Evolutionary conservation across 2,797 vertebrate species (phyloP).

Genomic region (Austrolebias charrua): DNA sequence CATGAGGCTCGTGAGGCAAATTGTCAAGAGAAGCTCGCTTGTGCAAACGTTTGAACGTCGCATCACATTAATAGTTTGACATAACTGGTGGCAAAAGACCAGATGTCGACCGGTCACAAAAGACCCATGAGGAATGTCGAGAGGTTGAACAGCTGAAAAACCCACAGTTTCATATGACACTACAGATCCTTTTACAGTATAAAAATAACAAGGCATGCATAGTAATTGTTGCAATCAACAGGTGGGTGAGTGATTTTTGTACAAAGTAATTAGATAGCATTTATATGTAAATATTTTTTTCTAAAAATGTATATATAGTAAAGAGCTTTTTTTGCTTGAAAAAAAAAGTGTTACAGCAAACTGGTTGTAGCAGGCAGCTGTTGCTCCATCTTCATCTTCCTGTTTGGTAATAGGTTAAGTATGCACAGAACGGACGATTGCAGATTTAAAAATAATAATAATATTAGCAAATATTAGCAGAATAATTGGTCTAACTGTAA

Average conservation of each 20-base stretch:
- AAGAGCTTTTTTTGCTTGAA: too few species aligned
- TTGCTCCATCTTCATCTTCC: too few species aligned
- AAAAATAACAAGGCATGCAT: background rate
- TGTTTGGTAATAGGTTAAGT: too few species aligned
- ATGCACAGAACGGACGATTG: too few species aligned
- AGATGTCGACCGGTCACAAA: background rate
- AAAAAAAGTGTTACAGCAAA: too few species aligned
- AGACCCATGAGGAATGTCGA: background rate
- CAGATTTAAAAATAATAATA: too few species aligned
- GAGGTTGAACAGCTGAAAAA: conserved; percentile 12
- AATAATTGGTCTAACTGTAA: too few species aligned
- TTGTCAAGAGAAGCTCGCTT: background rate
- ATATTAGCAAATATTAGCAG: too few species aligned
- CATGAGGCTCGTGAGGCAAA: background rate
- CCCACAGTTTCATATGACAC: conserved; percentile 4
- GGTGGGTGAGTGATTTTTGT: background rate
- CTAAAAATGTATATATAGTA: too few species aligned
- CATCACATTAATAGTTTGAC: conserved; percentile 4
- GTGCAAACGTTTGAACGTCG: too few species aligned
- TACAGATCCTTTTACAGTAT: conserved; percentile 8
- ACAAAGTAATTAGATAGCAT: conserved; percentile 4
- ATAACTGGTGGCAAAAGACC: background rate
- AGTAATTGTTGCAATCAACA: background rate
- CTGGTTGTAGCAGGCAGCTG: too few species aligned
- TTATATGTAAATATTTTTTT: background rate